Percentiles rank a stretch among this genome's conserved stretches.
Conservation (phyloP, 1,140 invertebrate genomes). For the Campoletis sonorensis region DNA sequence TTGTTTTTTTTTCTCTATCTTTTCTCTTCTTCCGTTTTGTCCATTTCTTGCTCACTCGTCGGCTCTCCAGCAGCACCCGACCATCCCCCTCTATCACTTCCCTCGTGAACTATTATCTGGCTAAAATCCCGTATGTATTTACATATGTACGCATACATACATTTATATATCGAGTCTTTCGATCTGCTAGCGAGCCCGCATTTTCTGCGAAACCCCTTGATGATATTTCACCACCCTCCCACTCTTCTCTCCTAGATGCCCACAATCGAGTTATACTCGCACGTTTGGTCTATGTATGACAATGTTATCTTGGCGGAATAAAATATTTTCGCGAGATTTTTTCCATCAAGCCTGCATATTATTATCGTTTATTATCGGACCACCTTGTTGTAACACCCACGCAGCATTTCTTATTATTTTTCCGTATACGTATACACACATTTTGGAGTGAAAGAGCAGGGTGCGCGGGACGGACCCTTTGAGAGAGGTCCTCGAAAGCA, state of each 20-base stretch:
- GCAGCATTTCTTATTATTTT: neutral
- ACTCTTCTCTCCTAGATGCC: conserved; percentile 4
- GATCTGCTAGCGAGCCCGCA: conserved; percentile 45
- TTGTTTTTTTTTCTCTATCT: too few species aligned
- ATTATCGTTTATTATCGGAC: conserved; percentile 47
- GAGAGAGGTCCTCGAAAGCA: neutral
- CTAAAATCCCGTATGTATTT: conserved; percentile 37
- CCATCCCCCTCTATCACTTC: conserved; percentile 22
- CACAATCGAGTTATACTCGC: conserved; percentile 42
- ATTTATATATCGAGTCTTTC: conserved; percentile 39
- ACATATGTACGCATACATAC: too few species aligned
- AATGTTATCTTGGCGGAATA: conserved; percentile 46
- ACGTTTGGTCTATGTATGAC: conserved; percentile 46
- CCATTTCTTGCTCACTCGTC: conserved; percentile 33
- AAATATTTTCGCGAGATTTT: conserved; percentile 46
- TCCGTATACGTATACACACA: neutral
- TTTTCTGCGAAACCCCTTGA: conserved; percentile 31
- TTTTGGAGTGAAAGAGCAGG: neutral
- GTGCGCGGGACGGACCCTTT: neutral
- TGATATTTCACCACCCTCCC: neutral
- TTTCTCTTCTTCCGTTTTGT: conserved; percentile 35
- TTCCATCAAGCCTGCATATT: conserved; percentile 47
- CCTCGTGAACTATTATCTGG: conserved; percentile 29
- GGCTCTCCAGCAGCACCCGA: neutral
- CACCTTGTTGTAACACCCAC: conserved; percentile 30